These are phyloP conservation scores for Idris sp. DNA, from an alignment of 1,140 invertebrate species.

Conservation along the genomic window DNA sequence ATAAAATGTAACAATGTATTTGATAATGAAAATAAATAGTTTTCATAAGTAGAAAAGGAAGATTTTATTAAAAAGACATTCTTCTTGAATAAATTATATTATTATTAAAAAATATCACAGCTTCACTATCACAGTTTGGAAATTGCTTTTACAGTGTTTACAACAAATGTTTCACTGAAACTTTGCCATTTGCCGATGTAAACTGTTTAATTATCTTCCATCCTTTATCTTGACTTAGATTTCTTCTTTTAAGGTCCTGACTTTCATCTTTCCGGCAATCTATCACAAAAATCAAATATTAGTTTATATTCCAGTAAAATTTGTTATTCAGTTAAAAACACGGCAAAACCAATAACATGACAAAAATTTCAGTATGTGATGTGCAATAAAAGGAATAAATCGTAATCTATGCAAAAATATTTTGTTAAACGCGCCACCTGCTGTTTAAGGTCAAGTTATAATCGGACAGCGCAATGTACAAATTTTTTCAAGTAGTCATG, in stretches of 20 bases:
- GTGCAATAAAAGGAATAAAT: slow-evolving; percentile 48
- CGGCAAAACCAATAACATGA: slow-evolving; percentile 4
- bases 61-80: slow-evolving; percentile 1
- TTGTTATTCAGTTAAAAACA: too few relatives aligned
- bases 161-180: slow-evolving; percentile 4
- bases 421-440: slow-evolving; percentile 40
- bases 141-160: neutral
- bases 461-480: slow-evolving; percentile 52
- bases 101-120: slow-evolving; percentile 1
- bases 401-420: slow-evolving; percentile 44
- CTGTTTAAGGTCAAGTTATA: slow-evolving; percentile 32
- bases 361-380: slow-evolving; percentile 40
- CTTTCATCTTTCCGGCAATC: slow-evolving; percentile 71
- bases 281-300: slow-evolving; percentile 71
- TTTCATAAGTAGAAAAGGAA: too few relatives aligned
- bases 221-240: slow-evolving; percentile 16
- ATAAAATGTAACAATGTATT: too few relatives aligned
- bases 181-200: neutral
- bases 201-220: slow-evolving; percentile 8
- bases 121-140: neutral
- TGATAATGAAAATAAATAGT: too few relatives aligned
- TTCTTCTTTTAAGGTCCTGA: slow-evolving; percentile 66
- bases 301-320: slow-evolving; percentile 30
- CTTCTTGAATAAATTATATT: too few relatives aligned
- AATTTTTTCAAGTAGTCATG: slow-evolving; percentile 36